Evolutionary conservation across 2,888 invertebrate genomes (phyloP), one percentile per base, ranked within the genome.

Genomic region (Coleophora deauratella): DNA sequence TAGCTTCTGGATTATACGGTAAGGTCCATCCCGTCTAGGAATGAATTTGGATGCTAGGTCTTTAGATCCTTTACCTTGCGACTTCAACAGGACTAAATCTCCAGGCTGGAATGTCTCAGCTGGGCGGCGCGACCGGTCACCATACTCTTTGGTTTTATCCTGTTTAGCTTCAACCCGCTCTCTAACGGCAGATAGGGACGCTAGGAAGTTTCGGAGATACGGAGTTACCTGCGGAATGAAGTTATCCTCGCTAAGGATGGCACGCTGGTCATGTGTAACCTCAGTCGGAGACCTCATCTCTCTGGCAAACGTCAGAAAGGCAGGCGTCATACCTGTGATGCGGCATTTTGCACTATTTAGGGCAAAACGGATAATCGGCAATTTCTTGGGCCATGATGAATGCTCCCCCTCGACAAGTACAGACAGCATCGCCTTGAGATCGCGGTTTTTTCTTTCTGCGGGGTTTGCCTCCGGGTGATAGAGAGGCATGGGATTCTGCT

Each of bases 21-120:
- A 45, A 1, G 45, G 40, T 2, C 42, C 45, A 28, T 45, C 45
- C 10, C 45, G 35, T 13, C 35, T 40, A 3, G 45, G 45, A 3
- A 35, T 13, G 6, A 45, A 42, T 12, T 45, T 45, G 11, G 30
- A 15, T 2, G 4, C 9, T 4, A 33, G 3, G 12, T 11, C 33
- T 33, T 33, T 33, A 13, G 33, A 3, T 9, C 37, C 37, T n/a
- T 14, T 37, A 27, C 41, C 33, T 9, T 41, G 41, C 9, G 37
- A 28, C 7, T 34, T 35, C 7, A 41, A n/a, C 27, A 43, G 27
- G 7, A 40, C 43, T 11, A 21, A 27, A 12, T 43, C 43, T 14
- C 43, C 37, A 12, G 37, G 33, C 15, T 37, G 30, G 28, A 35
- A 40, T 33, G 2, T n/a, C 1, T 37, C 31, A 1, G 27, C 34